These are phyloP conservation scores for Ochlodes sylvanus DNA, from an alignment of 2,888 invertebrate species.

Conservation along the genomic window DNA sequence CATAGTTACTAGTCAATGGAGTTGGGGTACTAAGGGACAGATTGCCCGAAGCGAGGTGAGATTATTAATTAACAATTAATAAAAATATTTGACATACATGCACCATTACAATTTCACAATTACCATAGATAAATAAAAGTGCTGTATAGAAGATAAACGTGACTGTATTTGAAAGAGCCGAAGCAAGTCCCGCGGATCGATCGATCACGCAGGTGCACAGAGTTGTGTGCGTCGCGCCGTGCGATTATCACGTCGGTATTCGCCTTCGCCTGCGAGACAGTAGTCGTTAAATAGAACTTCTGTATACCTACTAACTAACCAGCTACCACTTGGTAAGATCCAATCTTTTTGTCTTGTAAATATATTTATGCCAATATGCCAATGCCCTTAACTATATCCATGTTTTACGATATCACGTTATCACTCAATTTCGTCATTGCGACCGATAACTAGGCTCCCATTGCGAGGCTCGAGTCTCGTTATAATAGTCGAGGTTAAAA, in stretches of 20 bases:
- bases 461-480: not conserved
- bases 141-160: constrained; percentile 24
- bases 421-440: constrained; percentile 8
- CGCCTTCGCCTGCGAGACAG: constrained; percentile 30
- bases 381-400: constrained; percentile 18
- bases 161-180: constrained; percentile 27
- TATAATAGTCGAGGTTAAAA: not conserved
- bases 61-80: no score
- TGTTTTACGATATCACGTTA: constrained; percentile 20
- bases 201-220: constrained; percentile 38
- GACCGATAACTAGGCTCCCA: constrained; percentile 1
- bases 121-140: not conserved
- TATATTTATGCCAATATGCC: no score
- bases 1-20: no score
- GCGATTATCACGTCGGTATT: constrained; percentile 38
- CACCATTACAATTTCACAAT: not conserved
- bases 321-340: constrained; percentile 29
- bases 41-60: no score
- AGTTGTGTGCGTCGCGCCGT: constrained; percentile 9
- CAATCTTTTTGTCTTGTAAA: constrained; percentile 34
- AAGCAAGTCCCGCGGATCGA: constrained; percentile 29
- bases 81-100: no score
- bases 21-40: no score
- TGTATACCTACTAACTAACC: constrained; percentile 33
- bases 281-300: constrained; percentile 35